Percentiles rank a stretch among this genome's conserved stretches.
phyloP scores from a whole-genome alignment of 2,888 invertebrate species.

The Agonopterix heracliana region DNA sequence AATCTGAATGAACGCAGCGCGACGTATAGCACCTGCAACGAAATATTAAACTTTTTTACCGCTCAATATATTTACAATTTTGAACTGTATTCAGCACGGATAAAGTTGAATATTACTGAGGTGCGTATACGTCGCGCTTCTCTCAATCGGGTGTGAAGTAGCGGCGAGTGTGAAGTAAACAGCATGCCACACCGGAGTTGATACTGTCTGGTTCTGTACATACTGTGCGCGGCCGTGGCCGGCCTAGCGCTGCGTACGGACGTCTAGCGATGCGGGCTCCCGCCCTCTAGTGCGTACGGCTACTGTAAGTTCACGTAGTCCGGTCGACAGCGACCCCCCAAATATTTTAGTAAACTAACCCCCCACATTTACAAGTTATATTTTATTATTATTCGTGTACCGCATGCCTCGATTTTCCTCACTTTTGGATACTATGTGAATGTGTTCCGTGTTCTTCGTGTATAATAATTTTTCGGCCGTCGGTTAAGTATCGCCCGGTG shows the following conservation, averaged over 20 bases:
- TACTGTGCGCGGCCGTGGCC: slow-evolving; percentile 22
- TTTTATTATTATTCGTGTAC: slow-evolving; percentile 40
- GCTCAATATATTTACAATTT: too few relatives aligned
- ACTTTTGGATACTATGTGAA: slow-evolving; percentile 51
- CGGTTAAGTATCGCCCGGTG: slow-evolving; percentile 30
- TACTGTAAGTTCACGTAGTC: slow-evolving; percentile 12
- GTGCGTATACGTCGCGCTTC: neutral
- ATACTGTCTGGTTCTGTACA: slow-evolving; percentile 46
- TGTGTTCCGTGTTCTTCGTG: slow-evolving; percentile 54
- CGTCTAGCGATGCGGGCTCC: slow-evolving; percentile 19
- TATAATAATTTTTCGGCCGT: slow-evolving; percentile 29
- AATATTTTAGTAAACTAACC: slow-evolving; percentile 57
- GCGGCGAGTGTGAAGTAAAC: slow-evolving; percentile 1
- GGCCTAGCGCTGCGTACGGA: slow-evolving; percentile 17
- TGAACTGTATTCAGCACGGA: too few relatives aligned
- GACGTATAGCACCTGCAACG: too few relatives aligned
- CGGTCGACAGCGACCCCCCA: slow-evolving; percentile 52
- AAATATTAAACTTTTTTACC: too few relatives aligned
- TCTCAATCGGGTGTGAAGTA: too few relatives aligned
- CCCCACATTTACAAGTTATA: slow-evolving; percentile 24
- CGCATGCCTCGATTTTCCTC: slow-evolving; percentile 56
- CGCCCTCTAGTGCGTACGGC: slow-evolving; percentile 9
- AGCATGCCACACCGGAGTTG: slow-evolving; percentile 48
- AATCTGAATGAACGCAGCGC: too few relatives aligned
- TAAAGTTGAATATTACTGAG: too few relatives aligned